Conservation (phyloP, 2,888 invertebrate genomes). For the Laspeyria flexula region DNA sequence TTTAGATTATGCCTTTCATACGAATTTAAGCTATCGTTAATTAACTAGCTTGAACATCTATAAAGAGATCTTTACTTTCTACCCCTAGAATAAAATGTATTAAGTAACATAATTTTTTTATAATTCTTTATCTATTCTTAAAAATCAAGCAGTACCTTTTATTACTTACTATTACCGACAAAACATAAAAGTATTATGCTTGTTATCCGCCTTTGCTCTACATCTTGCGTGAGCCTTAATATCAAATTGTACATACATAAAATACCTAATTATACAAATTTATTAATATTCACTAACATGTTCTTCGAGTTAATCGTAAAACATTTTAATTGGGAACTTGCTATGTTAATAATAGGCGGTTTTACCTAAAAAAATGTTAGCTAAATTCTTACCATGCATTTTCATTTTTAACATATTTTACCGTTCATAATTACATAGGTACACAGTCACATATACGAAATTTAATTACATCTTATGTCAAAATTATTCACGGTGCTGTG, state of each 20-base stretch:
- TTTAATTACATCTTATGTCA: conserved; percentile 57
- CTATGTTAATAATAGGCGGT: conserved; percentile 48
- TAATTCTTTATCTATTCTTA: conserved; percentile 24
- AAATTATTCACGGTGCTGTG: conserved; percentile 60
- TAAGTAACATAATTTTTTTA: background rate
- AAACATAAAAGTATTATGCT: conserved; percentile 19
- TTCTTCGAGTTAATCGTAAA: conserved; percentile 35
- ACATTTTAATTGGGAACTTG: conserved; percentile 47
- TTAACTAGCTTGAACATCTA: too few species aligned
- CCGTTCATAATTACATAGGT: conserved; percentile 44
- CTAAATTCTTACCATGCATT: conserved; percentile 44
- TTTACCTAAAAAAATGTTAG: conserved; percentile 44
- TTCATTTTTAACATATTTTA: conserved; percentile 40
- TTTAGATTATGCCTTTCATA: background rate
- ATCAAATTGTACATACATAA: conserved; percentile 37
- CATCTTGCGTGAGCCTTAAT: conserved; percentile 23
- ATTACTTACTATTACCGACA: conserved; percentile 22
- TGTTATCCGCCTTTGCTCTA: conserved; percentile 24
- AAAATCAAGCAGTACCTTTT: conserved; percentile 22
- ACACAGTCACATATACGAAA: conserved; percentile 52
- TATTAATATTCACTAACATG: conserved; percentile 38
- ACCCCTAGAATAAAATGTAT: too few species aligned
- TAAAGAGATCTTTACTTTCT: too few species aligned
- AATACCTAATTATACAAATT: conserved; percentile 44
- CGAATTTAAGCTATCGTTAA: background rate